Evolutionary conservation across 2,797 vertebrate species (phyloP), one percentile per base, ranked within the genome.

Genomic region (Distichodus sexfasciatus): DNA sequence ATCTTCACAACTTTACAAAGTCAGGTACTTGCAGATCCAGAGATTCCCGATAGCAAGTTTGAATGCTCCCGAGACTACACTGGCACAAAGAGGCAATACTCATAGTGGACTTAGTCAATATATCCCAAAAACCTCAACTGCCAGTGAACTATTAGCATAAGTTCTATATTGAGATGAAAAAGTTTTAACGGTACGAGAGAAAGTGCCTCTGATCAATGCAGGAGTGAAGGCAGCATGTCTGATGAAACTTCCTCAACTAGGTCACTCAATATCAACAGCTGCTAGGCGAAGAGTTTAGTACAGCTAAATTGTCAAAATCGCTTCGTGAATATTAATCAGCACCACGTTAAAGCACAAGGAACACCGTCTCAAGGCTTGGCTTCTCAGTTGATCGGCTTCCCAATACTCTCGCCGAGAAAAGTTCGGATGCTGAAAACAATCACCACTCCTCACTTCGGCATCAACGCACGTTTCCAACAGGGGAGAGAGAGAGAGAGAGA

Each of bases 381-480:
- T 38, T 31, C 14, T 48, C 29, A 35, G 59, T 51, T 65, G 51
- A 65, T 24, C 50, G 65, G 24, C 19, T 29, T 3, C 41, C 12
- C n/a, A 19, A 26, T 12, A 43, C 23, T 12, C 8, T 33, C 15
- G 5, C n/a, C 9, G 43, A 44, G 29, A 4, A 60, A 60, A 17
- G 38, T 60, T 60, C 3, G 9, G n/a, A 19, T 29, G 24, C 24
- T 15, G 23, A 59, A 59, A 59, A 58, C 35, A 60, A 43, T 43
- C 57, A 60, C 15, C 51, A 33, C 29, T 33, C 43, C 68, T 76
- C 19, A 63, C 55, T 23, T 26, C 55, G 24, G 75, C 64, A 77
- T 47, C 65, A 71, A 79, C 54, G 61, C 17, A 54, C 74, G 69
- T 79, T 81, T 67, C 67, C 72, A 85, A 83, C 81, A 78, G 78